Percentiles rank a stretch among this genome's conserved stretches.
phyloP scores from a whole-genome alignment of 2,888 invertebrate genomes.

The Azorinus chamasolen region DNA sequence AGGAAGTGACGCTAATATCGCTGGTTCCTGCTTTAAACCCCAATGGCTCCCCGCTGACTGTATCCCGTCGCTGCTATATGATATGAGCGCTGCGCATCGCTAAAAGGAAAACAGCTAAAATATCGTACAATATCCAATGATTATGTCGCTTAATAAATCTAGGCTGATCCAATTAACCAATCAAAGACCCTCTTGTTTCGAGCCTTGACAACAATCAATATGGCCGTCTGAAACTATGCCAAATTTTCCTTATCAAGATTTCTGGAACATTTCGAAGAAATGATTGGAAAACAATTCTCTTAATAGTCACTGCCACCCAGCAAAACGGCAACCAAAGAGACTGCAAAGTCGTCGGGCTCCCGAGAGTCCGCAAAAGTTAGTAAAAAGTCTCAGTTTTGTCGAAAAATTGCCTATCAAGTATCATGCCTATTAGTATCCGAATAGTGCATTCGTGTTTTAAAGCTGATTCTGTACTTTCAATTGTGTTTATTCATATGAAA shows the following conservation, averaged over 20 bases:
- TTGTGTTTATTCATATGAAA: no score
- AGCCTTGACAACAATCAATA: constrained; percentile 59
- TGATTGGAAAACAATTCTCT: neutral
- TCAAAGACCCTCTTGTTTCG: constrained; percentile 19
- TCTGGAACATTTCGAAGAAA: neutral
- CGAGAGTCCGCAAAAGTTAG: constrained; percentile 18
- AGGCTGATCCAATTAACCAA: constrained; percentile 38
- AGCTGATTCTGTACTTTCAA: no score
- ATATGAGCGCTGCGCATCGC: no score
- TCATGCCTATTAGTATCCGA: no score
- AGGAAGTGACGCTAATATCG: constrained; percentile 7
- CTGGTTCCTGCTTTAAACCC: neutral
- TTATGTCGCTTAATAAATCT: constrained; percentile 26
- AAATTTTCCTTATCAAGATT: constrained; percentile 16
- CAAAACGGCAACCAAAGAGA: constrained; percentile 28
- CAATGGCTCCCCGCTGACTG: neutral
- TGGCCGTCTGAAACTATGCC: constrained; percentile 45
- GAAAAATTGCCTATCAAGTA: no score
- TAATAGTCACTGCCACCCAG: neutral
- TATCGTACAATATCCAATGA: constrained; percentile 24
- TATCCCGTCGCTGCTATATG: no score
- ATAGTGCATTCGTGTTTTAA: no score
- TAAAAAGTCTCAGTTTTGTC: no score
- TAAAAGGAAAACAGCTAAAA: no score
- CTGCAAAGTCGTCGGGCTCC: constrained; percentile 17